Evolutionary conservation across 2,797 vertebrate genomes (phyloP).

Genomic region (Pangasius djambal): DNA sequence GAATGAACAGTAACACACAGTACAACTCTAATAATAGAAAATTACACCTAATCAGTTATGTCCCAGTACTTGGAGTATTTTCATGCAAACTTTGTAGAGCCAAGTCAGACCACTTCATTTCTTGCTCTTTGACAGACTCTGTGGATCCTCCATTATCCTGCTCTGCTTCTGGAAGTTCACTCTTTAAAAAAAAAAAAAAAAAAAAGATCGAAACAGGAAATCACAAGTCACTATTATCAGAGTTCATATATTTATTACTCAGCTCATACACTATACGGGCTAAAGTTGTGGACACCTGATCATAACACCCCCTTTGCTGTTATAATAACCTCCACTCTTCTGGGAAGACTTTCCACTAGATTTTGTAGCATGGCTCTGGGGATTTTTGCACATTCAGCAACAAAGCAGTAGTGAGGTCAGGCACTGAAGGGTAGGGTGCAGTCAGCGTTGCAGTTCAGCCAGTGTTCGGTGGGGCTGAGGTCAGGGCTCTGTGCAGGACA

Average conservation of each 20-base stretch:
- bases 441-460: too few species aligned
- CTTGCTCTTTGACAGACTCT: slow-evolving; percentile 96
- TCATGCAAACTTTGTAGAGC: slow-evolving; percentile 94
- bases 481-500: neutral
- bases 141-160: slow-evolving; percentile 96
- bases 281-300: neutral
- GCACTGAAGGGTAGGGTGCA: neutral
- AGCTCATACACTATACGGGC: neutral
- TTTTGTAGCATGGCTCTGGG: neutral
- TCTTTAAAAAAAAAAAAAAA: slow-evolving; percentile 68
- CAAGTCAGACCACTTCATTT: slow-evolving; percentile 99
- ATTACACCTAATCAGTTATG: slow-evolving; percentile 62
- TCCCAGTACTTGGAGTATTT: slow-evolving; percentile 87
- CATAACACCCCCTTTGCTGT: neutral
- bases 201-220: neutral
- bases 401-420: neutral
- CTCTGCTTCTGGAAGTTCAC: slow-evolving; percentile 94
- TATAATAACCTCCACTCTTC: neutral
- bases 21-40: neutral
- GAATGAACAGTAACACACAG: neutral
- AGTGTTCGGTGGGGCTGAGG: neutral
- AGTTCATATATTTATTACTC: neutral
- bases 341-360: neutral
- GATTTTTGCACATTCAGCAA: neutral
- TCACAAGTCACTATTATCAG: neutral